phyloP scores from a whole-genome alignment of 2,888 invertebrate species.

The Xestia xanthographa region DNA sequence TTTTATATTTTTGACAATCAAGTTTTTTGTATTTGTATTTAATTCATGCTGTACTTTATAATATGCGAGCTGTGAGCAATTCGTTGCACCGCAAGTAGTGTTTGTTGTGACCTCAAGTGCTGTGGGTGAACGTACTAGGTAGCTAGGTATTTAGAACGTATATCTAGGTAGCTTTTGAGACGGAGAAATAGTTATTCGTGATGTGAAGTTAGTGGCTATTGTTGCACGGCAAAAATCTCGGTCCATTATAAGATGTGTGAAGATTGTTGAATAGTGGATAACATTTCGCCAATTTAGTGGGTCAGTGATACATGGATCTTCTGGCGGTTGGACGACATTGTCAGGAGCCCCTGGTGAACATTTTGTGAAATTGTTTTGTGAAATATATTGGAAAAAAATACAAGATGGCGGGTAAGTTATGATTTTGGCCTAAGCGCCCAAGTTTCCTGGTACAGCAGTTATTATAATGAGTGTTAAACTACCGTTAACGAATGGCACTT shows the following conservation, averaged over 20 bases:
- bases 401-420: neutral
- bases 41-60: constrained; percentile 7
- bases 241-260: neutral
- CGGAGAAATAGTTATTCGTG: neutral
- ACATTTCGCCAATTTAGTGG: neutral
- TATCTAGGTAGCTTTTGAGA: constrained; percentile 4
- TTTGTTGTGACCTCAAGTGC: constrained; percentile 37
- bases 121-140: constrained; percentile 42
- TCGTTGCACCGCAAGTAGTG: constrained; percentile 34
- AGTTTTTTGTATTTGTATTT: too few species aligned
- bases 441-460: neutral
- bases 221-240: neutral
- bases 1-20: too few species aligned
- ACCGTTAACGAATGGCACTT: too few species aligned
- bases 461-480: neutral
- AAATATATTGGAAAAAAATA: neutral
- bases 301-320: neutral
- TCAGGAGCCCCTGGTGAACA: neutral
- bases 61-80: constrained; percentile 22
- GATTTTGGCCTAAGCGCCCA: neutral
- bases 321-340: neutral
- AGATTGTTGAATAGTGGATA: neutral
- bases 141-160: constrained; percentile 28
- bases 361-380: neutral
- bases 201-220: neutral